phyloP scores from a whole-genome alignment of 2,113 vertebrate species.

The Apeltes quadracus region DNA sequence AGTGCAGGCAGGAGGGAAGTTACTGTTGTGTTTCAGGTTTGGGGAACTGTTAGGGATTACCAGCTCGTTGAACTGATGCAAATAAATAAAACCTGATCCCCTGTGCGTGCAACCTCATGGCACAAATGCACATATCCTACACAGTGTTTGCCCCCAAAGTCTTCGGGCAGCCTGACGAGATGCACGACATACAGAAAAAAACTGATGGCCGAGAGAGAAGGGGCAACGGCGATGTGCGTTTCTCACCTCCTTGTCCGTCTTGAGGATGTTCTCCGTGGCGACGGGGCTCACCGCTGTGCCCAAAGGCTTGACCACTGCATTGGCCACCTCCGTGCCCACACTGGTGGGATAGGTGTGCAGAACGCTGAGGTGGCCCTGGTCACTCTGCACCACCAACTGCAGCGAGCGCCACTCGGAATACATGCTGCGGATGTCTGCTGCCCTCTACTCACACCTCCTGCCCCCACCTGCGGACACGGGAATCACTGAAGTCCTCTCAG shows the following conservation, averaged over 20 bases:
- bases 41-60: background rate
- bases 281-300: constrained; percentile 87
- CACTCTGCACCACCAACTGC: constrained; percentile 94
- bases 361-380: constrained; percentile 95
- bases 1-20: background rate
- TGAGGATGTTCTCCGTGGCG: constrained; percentile 90
- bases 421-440: constrained; percentile 83
- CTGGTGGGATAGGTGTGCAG: constrained; percentile 92
- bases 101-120: background rate
- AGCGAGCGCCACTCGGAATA: constrained; percentile 98
- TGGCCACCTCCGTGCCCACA: constrained; percentile 93
- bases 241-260: constrained; percentile 96
- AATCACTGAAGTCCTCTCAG: background rate
- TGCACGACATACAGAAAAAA: background rate
- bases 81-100: constrained; percentile 4
- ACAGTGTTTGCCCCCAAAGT: background rate
- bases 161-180: background rate
- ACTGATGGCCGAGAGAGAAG: background rate
- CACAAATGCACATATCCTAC: background rate
- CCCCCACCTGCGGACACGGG: constrained; percentile 67
- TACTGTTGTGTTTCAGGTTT: background rate
- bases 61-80: background rate
- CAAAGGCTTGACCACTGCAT: constrained; percentile 92
- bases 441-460: constrained; percentile 69
- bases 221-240: too few species aligned